Percentiles rank a stretch among this genome's conserved stretches.
phyloP scores from a whole-genome alignment of 2,888 invertebrate species.

The Amiota minor region DNA sequence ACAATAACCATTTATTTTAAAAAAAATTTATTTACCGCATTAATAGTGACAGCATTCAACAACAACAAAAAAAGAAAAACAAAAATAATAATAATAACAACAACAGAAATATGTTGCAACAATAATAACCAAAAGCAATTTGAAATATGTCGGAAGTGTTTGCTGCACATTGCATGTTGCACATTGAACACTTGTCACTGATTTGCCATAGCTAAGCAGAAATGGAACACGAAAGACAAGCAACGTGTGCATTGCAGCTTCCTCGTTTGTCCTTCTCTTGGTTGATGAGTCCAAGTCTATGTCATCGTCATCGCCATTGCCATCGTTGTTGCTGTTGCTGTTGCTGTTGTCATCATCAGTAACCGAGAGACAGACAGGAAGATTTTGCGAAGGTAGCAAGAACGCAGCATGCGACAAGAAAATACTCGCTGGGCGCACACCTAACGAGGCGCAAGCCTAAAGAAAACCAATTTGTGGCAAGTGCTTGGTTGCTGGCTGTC shows the following conservation, averaged over 20 bases:
- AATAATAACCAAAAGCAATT: conserved; percentile 1
- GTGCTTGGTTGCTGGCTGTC: conserved; percentile 59
- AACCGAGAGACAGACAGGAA: conserved; percentile 1
- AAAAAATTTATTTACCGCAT: too few species aligned
- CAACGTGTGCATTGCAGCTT: neutral
- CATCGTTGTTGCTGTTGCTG: neutral
- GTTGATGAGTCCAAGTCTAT: neutral
- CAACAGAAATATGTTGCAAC: neutral
- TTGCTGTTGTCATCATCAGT: neutral
- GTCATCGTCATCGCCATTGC: neutral
- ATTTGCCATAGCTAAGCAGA: conserved; percentile 1
- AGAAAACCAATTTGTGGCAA: conserved; percentile 66
- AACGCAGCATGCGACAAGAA: neutral
- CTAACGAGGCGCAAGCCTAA: conserved; percentile 38
- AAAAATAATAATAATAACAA: neutral
- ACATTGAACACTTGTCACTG: neutral
- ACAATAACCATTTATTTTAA: too few species aligned
- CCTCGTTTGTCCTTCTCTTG: neutral
- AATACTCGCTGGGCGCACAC: conserved; percentile 36
- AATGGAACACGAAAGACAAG: neutral
- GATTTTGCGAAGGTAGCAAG: conserved; percentile 15
- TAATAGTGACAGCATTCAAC: too few species aligned
- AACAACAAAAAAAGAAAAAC: neutral
- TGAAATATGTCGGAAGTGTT: conserved; percentile 29
- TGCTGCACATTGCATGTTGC: neutral